phyloP scores from a whole-genome alignment of 35 echinoderm and acorn worm species.

The Strongylocentrotus purpuratus region DNA sequence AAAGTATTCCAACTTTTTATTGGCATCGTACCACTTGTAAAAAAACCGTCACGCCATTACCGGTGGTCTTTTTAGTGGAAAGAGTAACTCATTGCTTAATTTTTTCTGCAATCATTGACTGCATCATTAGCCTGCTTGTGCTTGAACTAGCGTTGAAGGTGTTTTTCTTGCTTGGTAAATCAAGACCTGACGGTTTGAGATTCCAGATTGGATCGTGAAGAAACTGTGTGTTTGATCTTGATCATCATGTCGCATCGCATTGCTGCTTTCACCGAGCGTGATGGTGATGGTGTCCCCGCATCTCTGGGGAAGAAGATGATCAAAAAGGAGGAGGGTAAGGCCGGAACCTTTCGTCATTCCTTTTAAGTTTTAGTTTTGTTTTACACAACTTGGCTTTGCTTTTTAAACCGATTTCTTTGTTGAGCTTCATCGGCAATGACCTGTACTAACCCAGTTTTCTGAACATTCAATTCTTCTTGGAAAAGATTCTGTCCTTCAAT shows the following conservation, averaged over 20 bases:
- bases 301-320: not conserved
- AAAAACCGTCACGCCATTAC: not conserved
- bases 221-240: not conserved
- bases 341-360: not conserved
- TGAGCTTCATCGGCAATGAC: too few species aligned
- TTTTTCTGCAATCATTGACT: not conserved
- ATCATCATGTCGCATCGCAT: not conserved
- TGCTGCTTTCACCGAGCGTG: not conserved
- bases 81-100: not conserved
- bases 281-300: not conserved
- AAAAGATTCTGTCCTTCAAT: too few species aligned
- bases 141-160: not conserved
- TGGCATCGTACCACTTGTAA: not conserved
- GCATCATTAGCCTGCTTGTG: not conserved
- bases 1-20: slow-evolving; percentile 10
- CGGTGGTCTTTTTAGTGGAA: not conserved
- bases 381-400: too few species aligned
- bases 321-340: not conserved
- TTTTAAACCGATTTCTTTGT: too few species aligned
- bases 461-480: too few species aligned
- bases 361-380: not conserved
- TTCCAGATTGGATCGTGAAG: not conserved
- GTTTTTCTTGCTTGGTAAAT: not conserved
- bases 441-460: too few species aligned
- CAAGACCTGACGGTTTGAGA: not conserved